Evolutionary conservation across 1,140 invertebrate genomes (phyloP).

Genomic region (Dendrolimus punctatus): DNA sequence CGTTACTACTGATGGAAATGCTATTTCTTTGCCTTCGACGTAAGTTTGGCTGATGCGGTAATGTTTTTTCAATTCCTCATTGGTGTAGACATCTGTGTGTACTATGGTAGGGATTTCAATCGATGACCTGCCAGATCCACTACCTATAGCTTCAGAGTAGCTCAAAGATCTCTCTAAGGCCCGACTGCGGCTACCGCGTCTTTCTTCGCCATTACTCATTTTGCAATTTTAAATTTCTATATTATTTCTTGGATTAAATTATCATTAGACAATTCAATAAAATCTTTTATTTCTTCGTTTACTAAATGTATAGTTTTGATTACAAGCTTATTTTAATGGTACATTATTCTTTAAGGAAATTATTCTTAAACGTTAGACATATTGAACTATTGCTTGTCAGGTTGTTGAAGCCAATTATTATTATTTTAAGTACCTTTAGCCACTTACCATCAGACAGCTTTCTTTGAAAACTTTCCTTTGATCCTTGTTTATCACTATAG

Average conservation of each 20-base stretch:
- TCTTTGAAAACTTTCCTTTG: too few relatives aligned
- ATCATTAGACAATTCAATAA: too few relatives aligned
- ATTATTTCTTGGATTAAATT: background rate
- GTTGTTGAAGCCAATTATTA: too few relatives aligned
- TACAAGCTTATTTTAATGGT: too few relatives aligned
- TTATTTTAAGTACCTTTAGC: too few relatives aligned
- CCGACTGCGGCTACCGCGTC: conserved; percentile 38
- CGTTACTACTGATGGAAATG: conserved; percentile 31
- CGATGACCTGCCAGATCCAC: conserved; percentile 41
- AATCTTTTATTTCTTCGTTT: too few relatives aligned
- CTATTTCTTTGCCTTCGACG: conserved; percentile 59
- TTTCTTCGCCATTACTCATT: conserved; percentile 34
- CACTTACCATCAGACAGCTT: too few relatives aligned
- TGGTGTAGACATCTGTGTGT: conserved; percentile 54
- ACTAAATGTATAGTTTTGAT: too few relatives aligned
- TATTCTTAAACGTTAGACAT: too few relatives aligned
- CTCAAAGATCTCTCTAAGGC: conserved; percentile 54
- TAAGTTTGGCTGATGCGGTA: conserved; percentile 60
- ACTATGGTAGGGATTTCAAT: conserved; percentile 55
- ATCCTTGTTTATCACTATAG: too few relatives aligned
- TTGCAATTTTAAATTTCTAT: conserved; percentile 1
- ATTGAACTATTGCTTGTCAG: too few relatives aligned
- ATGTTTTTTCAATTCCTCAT: conserved; percentile 61
- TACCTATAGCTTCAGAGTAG: conserved; percentile 60
- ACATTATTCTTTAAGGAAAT: too few relatives aligned